Percentiles rank a stretch among this genome's conserved stretches.
phyloP scores from a whole-genome alignment of 1,140 invertebrate genomes.

The Chelonus insularis region DNA sequence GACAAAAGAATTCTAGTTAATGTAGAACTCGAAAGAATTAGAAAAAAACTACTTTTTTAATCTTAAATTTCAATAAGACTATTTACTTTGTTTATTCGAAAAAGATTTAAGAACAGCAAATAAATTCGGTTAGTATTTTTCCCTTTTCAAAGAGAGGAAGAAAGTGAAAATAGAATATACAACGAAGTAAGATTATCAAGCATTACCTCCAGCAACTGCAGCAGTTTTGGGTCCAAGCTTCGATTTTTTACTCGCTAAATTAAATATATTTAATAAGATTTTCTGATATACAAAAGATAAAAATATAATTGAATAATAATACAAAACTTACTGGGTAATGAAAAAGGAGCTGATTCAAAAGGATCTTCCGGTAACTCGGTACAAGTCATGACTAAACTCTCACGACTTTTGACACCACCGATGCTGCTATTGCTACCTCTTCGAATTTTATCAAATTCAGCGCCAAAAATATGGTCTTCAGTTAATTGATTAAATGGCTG shows the following conservation, averaged over 20 bases:
- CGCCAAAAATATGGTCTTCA: slow-evolving; percentile 84
- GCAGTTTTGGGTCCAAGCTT: slow-evolving; percentile 63
- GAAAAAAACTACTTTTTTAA: no score
- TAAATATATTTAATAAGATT: slow-evolving; percentile 30
- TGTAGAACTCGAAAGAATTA: no score
- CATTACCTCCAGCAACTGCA: slow-evolving; percentile 66
- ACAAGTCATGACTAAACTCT: slow-evolving; percentile 76
- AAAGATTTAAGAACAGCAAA: slow-evolving; percentile 11
- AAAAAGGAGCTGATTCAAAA: slow-evolving; percentile 81
- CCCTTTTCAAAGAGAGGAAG: slow-evolving; percentile 25
- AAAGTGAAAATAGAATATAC: slow-evolving; percentile 35
- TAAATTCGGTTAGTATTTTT: slow-evolving; percentile 25
- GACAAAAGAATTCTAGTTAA: no score
- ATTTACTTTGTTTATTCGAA: background rate
- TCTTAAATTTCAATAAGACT: no score
- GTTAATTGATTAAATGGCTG: slow-evolving; percentile 74
- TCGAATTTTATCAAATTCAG: slow-evolving; percentile 84
- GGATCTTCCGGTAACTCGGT: slow-evolving; percentile 72
- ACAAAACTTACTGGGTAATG: slow-evolving; percentile 65
- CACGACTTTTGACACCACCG: slow-evolving; percentile 74
- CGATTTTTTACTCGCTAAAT: slow-evolving; percentile 58
- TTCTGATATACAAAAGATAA: no score
- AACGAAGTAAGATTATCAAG: slow-evolving; percentile 59
- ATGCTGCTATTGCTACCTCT: slow-evolving; percentile 82
- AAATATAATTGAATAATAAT: background rate